Conservation (phyloP, 2,888 invertebrate species). For the Sisyra nigra region DNA sequence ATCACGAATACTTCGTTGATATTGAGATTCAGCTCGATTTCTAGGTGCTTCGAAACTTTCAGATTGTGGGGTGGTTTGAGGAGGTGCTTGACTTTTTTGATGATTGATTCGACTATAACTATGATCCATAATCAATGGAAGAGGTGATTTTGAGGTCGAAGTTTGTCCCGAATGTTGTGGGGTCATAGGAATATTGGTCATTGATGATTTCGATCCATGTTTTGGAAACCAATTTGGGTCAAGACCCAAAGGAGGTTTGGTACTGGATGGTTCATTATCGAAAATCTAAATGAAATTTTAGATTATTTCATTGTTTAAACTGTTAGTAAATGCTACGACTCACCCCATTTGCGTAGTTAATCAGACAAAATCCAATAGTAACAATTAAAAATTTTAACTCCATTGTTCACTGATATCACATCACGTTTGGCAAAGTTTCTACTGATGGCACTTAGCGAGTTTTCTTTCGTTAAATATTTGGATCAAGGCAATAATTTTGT, state of each 20-base stretch:
- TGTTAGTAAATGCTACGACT: no score
- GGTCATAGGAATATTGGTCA: neutral
- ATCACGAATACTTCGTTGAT: neutral
- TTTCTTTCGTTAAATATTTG: no score
- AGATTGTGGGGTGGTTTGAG: neutral
- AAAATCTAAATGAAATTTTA: no score
- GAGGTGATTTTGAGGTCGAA: neutral
- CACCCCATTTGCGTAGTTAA: no score
- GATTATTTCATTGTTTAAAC: no score
- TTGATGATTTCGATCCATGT: conserved; percentile 2
- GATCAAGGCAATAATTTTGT: no score
- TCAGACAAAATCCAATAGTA: no score
- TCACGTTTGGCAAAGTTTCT: no score
- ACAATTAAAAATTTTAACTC: no score
- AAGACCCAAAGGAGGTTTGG: conserved; percentile 7
- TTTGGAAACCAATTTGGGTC: conserved; percentile 9
- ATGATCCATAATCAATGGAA: conserved; percentile 8
- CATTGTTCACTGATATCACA: no score
- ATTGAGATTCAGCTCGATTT: neutral
- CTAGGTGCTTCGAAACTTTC: neutral
- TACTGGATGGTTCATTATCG: neutral
- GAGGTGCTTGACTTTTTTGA: neutral
- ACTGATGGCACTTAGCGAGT: no score
- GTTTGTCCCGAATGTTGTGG: neutral
- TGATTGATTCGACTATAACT: conserved; percentile 10